Base-by-base conservation (phyloP, 2,797 vertebrate genomes). In the Dicrostonyx torquatus region DNA sequence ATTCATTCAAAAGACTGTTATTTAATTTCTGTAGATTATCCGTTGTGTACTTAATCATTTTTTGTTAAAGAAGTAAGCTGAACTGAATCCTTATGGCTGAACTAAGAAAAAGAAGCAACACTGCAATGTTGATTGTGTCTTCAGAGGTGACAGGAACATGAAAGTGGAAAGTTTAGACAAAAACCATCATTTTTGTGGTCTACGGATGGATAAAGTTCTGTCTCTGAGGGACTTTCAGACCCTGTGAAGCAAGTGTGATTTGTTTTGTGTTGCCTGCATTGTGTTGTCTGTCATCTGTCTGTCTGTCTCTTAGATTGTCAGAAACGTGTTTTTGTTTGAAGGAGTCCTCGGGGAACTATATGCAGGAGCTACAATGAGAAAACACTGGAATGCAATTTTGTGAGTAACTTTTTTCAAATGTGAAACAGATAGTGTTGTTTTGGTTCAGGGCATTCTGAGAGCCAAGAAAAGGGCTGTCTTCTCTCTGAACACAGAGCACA, bases 51-150 rank as follows among this genome's bases (percentile, higher is more conserved):
- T 53, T 24, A 48, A 13, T 55, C 26, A 50, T 85, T 93, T 89
- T 90, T 6, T 88, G 2, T 83, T 89, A 95, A 93, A n/a, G 45
- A 90, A 84, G 14, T n/a, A 89, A 90, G 45, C 1, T 85, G 62
- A 92, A 76, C 80, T 72, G 68, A 83, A 40, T 70, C 10, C n/a
- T 37, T 37, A 29, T 26, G 62, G 5, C 24, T 91, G 24, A 13
- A 75, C 14, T 78, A 85, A 85, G 17, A 91, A 60, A 11, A 64
- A 89, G 18, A 12, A 77, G 15, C 68, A 75, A 0, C 40, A 94
- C 26, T 64, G 0, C 53, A 72, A 26, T 87, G 10, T 78, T 88
- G 18, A 58, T 62, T 85, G 34, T 75, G 17, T 26, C 26, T 76
- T 76, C 26, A 34, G 43, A 37, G 20, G 3, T 43, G 40, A 37